These are phyloP conservation scores for Cranoglanis bouderius DNA, from an alignment of 2,113 vertebrate genomes.

Conservation along the genomic window DNA sequence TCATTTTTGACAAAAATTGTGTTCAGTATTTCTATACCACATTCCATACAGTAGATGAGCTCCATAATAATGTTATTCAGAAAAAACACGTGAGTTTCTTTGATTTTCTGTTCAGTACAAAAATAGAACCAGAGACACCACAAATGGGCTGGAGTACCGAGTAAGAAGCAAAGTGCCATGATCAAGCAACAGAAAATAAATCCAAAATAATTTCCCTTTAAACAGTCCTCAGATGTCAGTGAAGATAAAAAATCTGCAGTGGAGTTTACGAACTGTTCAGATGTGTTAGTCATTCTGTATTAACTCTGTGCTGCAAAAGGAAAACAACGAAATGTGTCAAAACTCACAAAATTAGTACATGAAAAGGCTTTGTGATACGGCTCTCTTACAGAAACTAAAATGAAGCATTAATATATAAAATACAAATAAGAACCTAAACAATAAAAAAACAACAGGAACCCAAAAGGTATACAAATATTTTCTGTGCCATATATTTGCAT, in stretches of 20 bases:
- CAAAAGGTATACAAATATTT: not conserved
- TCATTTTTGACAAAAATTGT: not conserved
- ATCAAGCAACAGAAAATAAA: too few relatives aligned
- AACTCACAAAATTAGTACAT: not conserved
- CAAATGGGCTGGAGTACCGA: constrained; percentile 35
- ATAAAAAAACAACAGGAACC: not conserved
- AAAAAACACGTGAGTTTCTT: constrained; percentile 33
- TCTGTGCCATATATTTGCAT: not conserved
- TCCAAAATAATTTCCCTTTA: not conserved
- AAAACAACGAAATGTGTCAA: not conserved
- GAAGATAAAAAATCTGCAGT: not conserved
- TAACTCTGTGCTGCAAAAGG: not conserved
- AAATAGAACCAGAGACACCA: constrained; percentile 35
- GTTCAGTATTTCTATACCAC: not conserved
- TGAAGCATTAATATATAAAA: not conserved
- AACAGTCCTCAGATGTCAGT: not conserved
- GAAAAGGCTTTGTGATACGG: not conserved
- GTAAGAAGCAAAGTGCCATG: constrained; percentile 10
- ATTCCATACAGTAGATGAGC: constrained; percentile 10
- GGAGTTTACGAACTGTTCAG: not conserved
- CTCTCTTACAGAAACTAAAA: not conserved
- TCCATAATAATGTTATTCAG: constrained; percentile 38
- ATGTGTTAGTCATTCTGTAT: not conserved
- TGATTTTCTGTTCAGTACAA: not conserved
- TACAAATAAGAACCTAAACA: not conserved